These are phyloP conservation scores for Zalophus californianus DNA, from an alignment of 2,797 vertebrate genomes.

Conservation along the genomic window DNA sequence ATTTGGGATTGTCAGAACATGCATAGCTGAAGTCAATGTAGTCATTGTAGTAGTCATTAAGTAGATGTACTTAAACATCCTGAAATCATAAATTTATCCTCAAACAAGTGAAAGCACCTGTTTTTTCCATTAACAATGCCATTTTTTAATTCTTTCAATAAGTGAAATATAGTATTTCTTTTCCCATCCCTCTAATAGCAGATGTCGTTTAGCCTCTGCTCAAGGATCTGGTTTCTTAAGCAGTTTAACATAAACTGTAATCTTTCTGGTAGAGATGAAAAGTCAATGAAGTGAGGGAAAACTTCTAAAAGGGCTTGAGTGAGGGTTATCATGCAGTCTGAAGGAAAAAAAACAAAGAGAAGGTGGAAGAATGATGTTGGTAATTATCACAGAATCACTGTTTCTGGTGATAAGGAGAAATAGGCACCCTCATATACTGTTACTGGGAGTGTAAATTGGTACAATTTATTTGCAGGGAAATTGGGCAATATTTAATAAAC, in stretches of 20 bases:
- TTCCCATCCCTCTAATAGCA: conserved; percentile 1
- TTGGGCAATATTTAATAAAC: conserved; percentile 1
- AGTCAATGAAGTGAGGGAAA: neutral
- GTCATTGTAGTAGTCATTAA: no score
- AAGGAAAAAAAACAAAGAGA: neutral
- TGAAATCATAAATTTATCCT: neutral
- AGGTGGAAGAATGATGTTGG: neutral
- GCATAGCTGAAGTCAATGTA: neutral
- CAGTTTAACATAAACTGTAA: conserved; percentile 43
- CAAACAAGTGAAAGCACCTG: neutral
- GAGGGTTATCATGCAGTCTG: neutral
- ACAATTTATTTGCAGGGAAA: neutral
- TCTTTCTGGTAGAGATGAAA: conserved; percentile 18
- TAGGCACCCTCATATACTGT: neutral
- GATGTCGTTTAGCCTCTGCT: conserved; percentile 17
- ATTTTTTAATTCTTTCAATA: conserved; percentile 35
- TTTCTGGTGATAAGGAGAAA: conserved; percentile 20
- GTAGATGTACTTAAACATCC: neutral
- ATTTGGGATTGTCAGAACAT: neutral
- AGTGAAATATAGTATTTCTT: conserved; percentile 5
- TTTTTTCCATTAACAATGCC: neutral
- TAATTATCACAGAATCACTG: neutral
- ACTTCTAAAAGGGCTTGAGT: neutral
- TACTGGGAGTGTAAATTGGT: neutral
- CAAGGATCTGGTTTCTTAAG: conserved; percentile 34